Conservation (phyloP, 2,797 vertebrate species). For the Lophius americanus region DNA sequence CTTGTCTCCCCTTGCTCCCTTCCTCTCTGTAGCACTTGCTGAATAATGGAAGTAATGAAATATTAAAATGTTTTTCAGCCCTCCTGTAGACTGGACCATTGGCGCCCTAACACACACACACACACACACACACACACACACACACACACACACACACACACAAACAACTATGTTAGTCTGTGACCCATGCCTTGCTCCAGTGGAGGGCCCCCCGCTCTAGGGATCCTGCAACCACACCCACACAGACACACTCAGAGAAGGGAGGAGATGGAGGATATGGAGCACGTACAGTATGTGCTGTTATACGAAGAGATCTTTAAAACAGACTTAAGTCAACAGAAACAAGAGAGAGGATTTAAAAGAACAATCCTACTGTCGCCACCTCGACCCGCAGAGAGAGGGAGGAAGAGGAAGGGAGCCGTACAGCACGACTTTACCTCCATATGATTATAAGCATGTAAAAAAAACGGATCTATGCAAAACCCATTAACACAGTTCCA, state of each 20-base stretch:
- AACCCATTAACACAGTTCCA: not conserved
- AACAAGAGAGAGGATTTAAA: conserved; percentile 3
- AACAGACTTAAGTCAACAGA: conserved; percentile 47
- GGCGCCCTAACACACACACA: conserved; percentile 50
- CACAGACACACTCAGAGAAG: conserved; percentile 3
- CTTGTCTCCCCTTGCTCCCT: conserved; percentile 34
- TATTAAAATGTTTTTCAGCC: conserved; percentile 82
- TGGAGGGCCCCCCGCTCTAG: conserved; percentile 31
- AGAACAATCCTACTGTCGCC: conserved; percentile 34
- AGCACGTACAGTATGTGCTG: conserved; percentile 29
- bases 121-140: conserved; percentile 5
- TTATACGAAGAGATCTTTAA: conserved; percentile 45
- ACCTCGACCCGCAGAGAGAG: conserved; percentile 34
- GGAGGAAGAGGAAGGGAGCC: not conserved
- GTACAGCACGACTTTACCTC: not conserved
- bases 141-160: conserved; percentile 22
- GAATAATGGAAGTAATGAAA: conserved; percentile 84
- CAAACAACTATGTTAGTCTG: conserved; percentile 11
- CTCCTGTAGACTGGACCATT: conserved; percentile 72
- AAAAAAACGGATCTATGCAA: conserved; percentile 22
- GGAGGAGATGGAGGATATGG: conserved; percentile 25
- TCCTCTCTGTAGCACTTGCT: conserved; percentile 64
- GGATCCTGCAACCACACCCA: conserved; percentile 61
- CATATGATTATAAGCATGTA: conserved; percentile 9
- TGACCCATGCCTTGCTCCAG: conserved; percentile 21